Conservation (phyloP, 30 jellyfish, hydroid and myxozoan species). For the Chrysaora quinquecirrha region DNA sequence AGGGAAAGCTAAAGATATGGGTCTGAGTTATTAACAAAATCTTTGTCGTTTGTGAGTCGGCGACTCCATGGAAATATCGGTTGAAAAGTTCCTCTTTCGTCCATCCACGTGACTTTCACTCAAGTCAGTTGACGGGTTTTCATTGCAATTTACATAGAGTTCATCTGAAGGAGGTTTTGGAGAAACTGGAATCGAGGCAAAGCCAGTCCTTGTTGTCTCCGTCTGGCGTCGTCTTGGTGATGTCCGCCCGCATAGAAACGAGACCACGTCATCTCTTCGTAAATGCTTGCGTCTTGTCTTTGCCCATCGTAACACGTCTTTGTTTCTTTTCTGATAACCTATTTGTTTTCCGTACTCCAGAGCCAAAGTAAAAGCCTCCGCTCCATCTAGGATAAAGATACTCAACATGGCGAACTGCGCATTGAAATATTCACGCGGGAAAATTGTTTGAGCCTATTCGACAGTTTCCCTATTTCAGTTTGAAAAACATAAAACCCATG, state of each 20-base stretch:
- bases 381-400: slow-evolving; percentile 66
- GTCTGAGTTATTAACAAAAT: no score
- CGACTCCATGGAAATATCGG: slow-evolving; percentile 75
- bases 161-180: slow-evolving; percentile 62
- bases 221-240: slow-evolving; percentile 90
- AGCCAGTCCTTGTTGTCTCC: slow-evolving; percentile 78
- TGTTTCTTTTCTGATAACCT: slow-evolving; percentile 83
- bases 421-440: no score
- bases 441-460: no score
- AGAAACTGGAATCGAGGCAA: slow-evolving; percentile 50
- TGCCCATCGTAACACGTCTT: slow-evolving; percentile 88
- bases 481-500: no score
- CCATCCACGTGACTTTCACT: slow-evolving; percentile 51
- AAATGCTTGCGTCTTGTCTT: slow-evolving; percentile 78
- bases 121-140: slow-evolving; percentile 18
- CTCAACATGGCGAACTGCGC: no score
- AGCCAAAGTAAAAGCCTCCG: slow-evolving; percentile 85
- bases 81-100: slow-evolving; percentile 79
- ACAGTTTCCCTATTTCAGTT: no score
- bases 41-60: slow-evolving; percentile 75
- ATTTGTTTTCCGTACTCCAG: slow-evolving; percentile 76
- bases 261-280: slow-evolving; percentile 85
- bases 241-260: slow-evolving; percentile 87
- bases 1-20: no score
- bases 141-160: slow-evolving; percentile 31